Evolutionary conservation across 2,113 vertebrate genomes (phyloP), one percentile per base, ranked within the genome.

Genomic region (Condylura cristata): DNA sequence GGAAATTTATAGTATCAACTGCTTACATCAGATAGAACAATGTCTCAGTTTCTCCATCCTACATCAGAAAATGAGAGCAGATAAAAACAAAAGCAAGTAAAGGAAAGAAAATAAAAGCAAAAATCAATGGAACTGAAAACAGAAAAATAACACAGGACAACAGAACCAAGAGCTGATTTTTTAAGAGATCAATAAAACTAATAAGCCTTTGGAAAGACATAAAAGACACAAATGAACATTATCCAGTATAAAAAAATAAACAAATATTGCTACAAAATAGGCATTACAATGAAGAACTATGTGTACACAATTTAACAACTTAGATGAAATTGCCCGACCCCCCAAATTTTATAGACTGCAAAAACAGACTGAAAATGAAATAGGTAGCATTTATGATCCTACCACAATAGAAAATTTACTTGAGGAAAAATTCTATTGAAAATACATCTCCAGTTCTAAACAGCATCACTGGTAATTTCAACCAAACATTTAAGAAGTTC

Each of bases 141-240:
- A 71, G 5, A 13, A 68, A 88, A 75, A 41, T 14, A 61, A 39
- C n/a, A 60, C 11, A 85, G 1, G n/a, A 46, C 53, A 84, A 34
- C 58, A 63, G 65, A 71, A 53, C 6, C 0, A n/a, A 89, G 63
- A 85, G n/a, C 8, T 56, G 34, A 41, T 41, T 79, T 79, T 46
- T 92, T 53, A 44, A 89, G 76, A 94, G 7, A 46, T 72, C 26
- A 85, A 80, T 17, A 16, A 72, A 76, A 82, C 12, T 44, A 61
- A 66, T 75, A 75, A 83, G 17, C 2, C 7, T 83, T 53, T 68
- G 13, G 28, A 80, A 92, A 95, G 16, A 58, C 9, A 61, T 3
- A 78, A 85, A 71, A 82, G 9, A 32, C 0, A 56, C 2, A 92
- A n/a, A 74, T 28, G 18, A 41, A 14, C 24, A 70, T 8, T 14